Evolutionary conservation across 1,140 invertebrate species (phyloP), one percentile per base, ranked within the genome.

Genomic region (Pomacea maculata): DNA sequence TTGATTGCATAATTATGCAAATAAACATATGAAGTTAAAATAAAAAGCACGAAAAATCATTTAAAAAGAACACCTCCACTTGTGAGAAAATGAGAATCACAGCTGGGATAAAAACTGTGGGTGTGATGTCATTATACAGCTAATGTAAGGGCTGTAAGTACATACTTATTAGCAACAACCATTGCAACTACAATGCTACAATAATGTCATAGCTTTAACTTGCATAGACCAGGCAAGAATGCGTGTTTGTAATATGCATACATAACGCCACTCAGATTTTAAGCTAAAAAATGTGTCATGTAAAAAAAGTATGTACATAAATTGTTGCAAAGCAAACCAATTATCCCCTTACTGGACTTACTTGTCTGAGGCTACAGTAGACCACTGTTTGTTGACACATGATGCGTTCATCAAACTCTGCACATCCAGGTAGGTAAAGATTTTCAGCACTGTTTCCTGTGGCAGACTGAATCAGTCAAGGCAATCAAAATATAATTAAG

Each of bases 381-480:
- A 65, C 87, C 87, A 88, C 34, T 82, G 68, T 54, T 83, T 80
- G 79, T 85, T 85, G 17, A 88, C 86, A 73, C 77, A 80, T 11
- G 85, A 78, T 11, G 81, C 82, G 25, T 73, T 72, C 12, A 87
- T 75, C 25, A 88, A 79, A 68, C 83, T 79, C 45, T 79, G 75
- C 17, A 84, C 80, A 64, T 80, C 84, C 25, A 88, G 70, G 67
- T 84, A 84, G 8, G 67, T 65, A 67, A 88, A 88, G 73, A 88
- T 83, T 54, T 85, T 82, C 80, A 86, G 78, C 64, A 87, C 29
- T 14, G 87, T 68, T 71, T 88, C 83, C 91, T 87, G 79, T 86
- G 88, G 77, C 72, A 86, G 29, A 4, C 67, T 70, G 67, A 70
- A n/a, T 70, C 14, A 25, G 67, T 12, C 67, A 70, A 17, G 15